Evolutionary conservation across 2,888 invertebrate genomes (phyloP).

Genomic region (Trachelus iudaicus): DNA sequence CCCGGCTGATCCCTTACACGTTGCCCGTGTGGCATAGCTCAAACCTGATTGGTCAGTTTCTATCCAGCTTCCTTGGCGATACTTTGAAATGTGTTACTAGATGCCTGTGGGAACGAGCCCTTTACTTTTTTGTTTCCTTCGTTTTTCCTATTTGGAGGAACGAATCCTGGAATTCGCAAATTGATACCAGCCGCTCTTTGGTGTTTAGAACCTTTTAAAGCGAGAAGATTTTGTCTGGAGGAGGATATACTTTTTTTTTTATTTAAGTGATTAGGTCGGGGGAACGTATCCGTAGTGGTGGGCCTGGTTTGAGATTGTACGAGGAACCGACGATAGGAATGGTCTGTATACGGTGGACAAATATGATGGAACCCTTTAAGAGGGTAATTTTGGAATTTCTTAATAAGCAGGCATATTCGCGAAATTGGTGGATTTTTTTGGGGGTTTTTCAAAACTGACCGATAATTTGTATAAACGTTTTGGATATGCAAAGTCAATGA

Average conservation of each 20-base stretch:
- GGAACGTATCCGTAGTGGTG: not conserved
- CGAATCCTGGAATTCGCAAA: conserved; percentile 17
- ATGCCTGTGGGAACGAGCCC: not conserved
- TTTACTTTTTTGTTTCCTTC: not conserved
- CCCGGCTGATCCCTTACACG: not conserved
- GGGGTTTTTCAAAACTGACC: conserved; percentile 7
- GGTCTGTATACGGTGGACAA: not conserved
- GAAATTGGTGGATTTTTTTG: conserved; percentile 10
- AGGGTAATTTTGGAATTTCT: not conserved
- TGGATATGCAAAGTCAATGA: conserved; percentile 1
- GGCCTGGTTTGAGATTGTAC: not conserved
- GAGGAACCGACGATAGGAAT: not conserved
- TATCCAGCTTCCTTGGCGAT: not conserved
- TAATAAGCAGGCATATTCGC: conserved; percentile 16
- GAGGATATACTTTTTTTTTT: not conserved
- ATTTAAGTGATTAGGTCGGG: not conserved
- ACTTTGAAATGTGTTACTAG: not conserved
- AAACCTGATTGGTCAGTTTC: not conserved
- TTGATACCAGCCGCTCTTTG: conserved; percentile 13
- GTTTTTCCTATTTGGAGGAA: not conserved
- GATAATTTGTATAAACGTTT: conserved; percentile 19
- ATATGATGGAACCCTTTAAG: not conserved
- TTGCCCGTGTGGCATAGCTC: not conserved
- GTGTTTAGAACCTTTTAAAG: not conserved
- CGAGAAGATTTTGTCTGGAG: not conserved